Evolutionary conservation across 2,113 vertebrate genomes (phyloP).

Genomic region (Hyla sarda): DNA sequence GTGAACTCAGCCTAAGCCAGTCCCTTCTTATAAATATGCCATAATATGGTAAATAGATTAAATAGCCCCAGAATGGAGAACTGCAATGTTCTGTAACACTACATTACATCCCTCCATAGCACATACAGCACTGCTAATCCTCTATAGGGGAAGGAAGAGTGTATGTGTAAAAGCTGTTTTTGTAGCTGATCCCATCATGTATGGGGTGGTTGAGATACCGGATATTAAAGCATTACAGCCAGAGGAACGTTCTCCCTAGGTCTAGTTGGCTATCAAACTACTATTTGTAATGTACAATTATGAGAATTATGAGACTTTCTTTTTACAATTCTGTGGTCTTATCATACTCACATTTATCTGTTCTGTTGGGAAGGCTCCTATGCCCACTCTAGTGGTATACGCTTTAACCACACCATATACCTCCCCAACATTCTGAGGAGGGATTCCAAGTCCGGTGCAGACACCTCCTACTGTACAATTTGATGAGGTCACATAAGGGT

Average conservation of each 20-base stretch:
- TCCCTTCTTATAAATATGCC: no score
- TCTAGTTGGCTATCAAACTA: neutral
- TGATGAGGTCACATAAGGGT: conserved; percentile 97
- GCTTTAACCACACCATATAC: conserved; percentile 96
- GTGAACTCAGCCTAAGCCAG: no score
- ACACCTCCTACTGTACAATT: conserved; percentile 95
- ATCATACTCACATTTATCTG: conserved; percentile 88
- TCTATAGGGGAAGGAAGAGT: neutral
- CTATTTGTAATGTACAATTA: neutral
- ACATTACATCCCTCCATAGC: neutral
- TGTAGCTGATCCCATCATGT: neutral
- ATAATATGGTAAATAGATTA: no score
- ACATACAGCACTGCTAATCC: neutral
- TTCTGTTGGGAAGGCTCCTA: conserved; percentile 95
- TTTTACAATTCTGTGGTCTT: neutral
- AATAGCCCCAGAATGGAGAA: no score
- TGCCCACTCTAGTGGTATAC: conserved; percentile 94
- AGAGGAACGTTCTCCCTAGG: neutral
- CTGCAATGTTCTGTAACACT: no score
- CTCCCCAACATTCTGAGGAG: conserved; percentile 90
- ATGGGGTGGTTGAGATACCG: neutral
- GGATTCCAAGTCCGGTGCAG: conserved; percentile 93
- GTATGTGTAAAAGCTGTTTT: neutral
- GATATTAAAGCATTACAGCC: neutral
- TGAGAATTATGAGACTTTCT: neutral